Conservation (phyloP, 2,888 invertebrate species). For the Tetanocera ferruginea region DNA sequence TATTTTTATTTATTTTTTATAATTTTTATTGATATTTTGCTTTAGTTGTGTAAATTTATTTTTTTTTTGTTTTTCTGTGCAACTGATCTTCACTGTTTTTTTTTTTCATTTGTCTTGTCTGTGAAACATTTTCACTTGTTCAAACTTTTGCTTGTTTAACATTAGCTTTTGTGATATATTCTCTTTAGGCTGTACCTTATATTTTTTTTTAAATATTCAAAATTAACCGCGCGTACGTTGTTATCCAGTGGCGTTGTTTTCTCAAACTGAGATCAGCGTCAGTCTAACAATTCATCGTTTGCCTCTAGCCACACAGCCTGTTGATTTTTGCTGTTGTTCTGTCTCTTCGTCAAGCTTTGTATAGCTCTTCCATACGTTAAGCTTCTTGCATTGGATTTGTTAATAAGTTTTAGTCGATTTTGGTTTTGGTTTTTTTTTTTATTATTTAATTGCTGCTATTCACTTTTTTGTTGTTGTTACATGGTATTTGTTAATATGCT, state of each 20-base stretch:
- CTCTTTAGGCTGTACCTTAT: not conserved
- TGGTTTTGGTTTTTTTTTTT: slow-evolving; percentile 23
- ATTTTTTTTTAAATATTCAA: slow-evolving; percentile 17
- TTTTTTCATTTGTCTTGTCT: not conserved
- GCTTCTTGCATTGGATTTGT: slow-evolving; percentile 13
- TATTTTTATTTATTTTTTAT: too few relatives aligned
- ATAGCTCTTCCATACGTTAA: not conserved
- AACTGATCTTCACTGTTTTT: not conserved
- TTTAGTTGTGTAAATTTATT: too few relatives aligned
- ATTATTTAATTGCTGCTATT: slow-evolving; percentile 15
- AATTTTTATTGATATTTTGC: too few relatives aligned
- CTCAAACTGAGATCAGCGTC: slow-evolving; percentile 57
- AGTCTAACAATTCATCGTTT: not conserved
- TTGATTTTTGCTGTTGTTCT: slow-evolving; percentile 20
- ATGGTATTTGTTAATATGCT: not conserved
- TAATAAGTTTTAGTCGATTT: slow-evolving; percentile 17
- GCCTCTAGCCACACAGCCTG: slow-evolving; percentile 21
- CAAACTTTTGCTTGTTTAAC: not conserved
- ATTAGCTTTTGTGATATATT: not conserved
- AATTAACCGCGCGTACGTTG: slow-evolving; percentile 46
- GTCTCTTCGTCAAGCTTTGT: not conserved
- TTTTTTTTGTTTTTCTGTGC: not conserved
- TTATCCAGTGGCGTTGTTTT: slow-evolving; percentile 56
- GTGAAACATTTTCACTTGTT: not conserved
- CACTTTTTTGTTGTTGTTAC: slow-evolving; percentile 1